Evolutionary conservation across 2,797 vertebrate genomes (phyloP).

Genomic region (Sylvilagus floridanus): DNA sequence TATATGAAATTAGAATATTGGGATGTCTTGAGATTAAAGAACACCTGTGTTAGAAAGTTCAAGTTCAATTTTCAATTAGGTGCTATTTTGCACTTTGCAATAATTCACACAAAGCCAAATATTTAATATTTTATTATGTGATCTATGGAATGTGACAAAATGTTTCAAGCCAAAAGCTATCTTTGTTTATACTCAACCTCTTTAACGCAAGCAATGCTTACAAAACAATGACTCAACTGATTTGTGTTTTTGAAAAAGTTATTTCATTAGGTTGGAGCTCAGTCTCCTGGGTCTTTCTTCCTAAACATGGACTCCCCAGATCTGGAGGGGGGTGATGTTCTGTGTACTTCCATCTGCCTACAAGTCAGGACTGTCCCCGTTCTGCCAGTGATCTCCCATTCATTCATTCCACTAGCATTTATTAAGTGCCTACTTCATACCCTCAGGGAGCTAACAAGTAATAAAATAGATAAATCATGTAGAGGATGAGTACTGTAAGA

Average conservation of each 20-base stretch:
- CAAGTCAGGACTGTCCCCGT: neutral
- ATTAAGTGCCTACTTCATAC: neutral
- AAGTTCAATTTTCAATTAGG: neutral
- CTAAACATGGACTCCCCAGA: neutral
- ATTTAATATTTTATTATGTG: neutral
- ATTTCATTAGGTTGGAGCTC: neutral
- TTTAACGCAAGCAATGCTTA: neutral
- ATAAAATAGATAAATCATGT: neutral
- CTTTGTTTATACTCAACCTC: neutral
- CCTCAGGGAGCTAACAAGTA: neutral
- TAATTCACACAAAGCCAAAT: neutral
- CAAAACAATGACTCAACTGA: neutral
- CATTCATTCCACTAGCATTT: neutral
- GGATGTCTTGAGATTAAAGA: neutral
- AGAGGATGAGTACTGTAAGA: neutral
- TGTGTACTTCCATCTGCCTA: neutral
- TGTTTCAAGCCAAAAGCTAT: constrained; percentile 28
- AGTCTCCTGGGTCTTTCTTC: neutral
- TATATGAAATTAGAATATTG: neutral
- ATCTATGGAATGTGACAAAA: constrained; percentile 25
- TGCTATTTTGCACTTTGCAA: neutral
- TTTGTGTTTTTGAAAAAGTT: neutral
- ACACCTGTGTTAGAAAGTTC: neutral
- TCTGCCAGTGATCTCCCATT: neutral
- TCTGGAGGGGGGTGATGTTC: neutral